Evolutionary conservation across 2,113 vertebrate species (phyloP), one percentile per base, ranked within the genome.

Genomic region (Laticauda colubrina): DNA sequence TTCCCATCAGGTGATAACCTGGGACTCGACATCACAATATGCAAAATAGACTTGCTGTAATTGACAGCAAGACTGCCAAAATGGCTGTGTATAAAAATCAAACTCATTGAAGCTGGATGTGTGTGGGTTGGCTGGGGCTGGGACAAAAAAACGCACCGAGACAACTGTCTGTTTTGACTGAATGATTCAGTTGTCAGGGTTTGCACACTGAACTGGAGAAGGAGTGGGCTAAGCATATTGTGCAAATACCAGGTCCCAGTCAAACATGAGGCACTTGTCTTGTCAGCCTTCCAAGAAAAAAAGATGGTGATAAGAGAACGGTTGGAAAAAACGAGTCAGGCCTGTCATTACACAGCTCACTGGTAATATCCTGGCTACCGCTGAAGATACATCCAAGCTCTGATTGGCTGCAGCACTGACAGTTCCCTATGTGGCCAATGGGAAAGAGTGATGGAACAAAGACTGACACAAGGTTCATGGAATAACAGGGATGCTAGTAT

Each of bases 1-100:
- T 96, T 97, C 98, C 97, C 97, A 95, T 98, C 97, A 95, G 96
- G 97, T 97, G 97, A 97, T 96, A 96, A 95, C 94, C 93, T 96
- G 93, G 10, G 95, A 95, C 94, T 93, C 97, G 96, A 95, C 95
- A 90, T 95, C 95, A 91, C 95, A 93, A 96, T 95, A 96, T 90
- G 92, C 91, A 89, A 95, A 55, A 97, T 91, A 96, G 96, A 97
- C 97, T 96, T 96, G 94, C 92, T 93, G 34, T 53, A 81, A 90
- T 93, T 94, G 94, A 95, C 81, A 61, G 55, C 85, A 53, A 51
- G 92, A 89, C 90, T 90, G 95, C 94, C 93, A 94, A 95, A 93
- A 59, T 18, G 94, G 88, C 88, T 92, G 85, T 94, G 69, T 94
- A 89, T 91, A 93, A 95, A 51, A 92, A 51, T 91, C 92, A 64